A percentile compares a stretch with the other conserved stretches of the same genome.
Conservation (phyloP, 2,888 invertebrate species). For the Stenoptilia bipunctidactyla region DNA sequence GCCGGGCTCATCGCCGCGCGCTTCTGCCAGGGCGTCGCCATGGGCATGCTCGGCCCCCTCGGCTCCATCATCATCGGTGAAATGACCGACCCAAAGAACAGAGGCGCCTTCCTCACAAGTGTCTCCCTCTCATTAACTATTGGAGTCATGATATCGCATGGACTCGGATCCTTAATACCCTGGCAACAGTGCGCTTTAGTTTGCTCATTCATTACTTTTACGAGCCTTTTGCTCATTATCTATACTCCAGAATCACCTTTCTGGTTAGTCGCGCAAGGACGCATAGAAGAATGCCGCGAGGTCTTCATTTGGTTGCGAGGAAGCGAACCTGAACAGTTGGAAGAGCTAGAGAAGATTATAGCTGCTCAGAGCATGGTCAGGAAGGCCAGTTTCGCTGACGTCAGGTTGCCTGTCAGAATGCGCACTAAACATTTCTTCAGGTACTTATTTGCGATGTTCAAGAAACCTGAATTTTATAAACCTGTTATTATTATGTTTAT, state of each 20-base stretch:
- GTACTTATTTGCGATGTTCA: conserved; percentile 33
- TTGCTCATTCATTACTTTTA: conserved; percentile 60
- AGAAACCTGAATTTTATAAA: conserved; percentile 68
- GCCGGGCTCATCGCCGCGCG: conserved; percentile 58
- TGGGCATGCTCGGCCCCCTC: conserved; percentile 69
- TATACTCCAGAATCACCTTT: conserved; percentile 76
- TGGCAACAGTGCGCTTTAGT: conserved; percentile 72
- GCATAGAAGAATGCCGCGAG: conserved; percentile 64
- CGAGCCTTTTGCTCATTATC: conserved; percentile 61
- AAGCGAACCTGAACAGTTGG: conserved; percentile 34
- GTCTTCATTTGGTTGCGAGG: conserved; percentile 73
- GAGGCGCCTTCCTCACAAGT: conserved; percentile 73
- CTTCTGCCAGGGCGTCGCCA: conserved; percentile 63
- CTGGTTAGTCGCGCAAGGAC: conserved; percentile 74
- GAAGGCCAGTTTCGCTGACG: conserved; percentile 36
- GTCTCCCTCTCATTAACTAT: conserved; percentile 72
- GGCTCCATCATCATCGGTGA: conserved; percentile 72
- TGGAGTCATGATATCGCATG: conserved; percentile 74
- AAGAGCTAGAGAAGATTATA: conserved; percentile 61
- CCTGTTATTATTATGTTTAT: conserved; percentile 73
- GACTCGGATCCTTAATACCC: conserved; percentile 70
- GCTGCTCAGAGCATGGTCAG: conserved; percentile 41
- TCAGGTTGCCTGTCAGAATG: conserved; percentile 24
- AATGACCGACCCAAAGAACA: conserved; percentile 70
- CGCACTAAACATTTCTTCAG: conserved; percentile 28